Evolutionary conservation across 2,113 vertebrate genomes (phyloP), one percentile per base, ranked within the genome.

Genomic region (Dipodomys spectabilis): DNA sequence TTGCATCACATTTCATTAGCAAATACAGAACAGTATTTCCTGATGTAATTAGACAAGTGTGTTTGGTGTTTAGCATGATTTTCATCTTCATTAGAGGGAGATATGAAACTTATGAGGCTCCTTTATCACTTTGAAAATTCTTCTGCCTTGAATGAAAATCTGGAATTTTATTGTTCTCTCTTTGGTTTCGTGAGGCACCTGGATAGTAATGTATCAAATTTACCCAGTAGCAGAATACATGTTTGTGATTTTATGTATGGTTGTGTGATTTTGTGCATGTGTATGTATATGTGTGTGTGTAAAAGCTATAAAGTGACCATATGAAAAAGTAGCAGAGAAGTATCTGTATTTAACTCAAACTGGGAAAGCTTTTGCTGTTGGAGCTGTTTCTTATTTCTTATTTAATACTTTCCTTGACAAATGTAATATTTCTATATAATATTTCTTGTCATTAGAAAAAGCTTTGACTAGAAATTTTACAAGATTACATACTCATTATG

Each of bases 11-110:
- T 95, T 95, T 96, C 93, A 96, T 95, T 96, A 96, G 94, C 88
- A 92, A 94, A 94, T 83, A 94, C 80, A 91, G 92, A 96, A 92
- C 65, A 73, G 90, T 95, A 86, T 96, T 96, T 97, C 93, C 95
- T 96, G 94, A 95, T 96, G 35, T 95, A 97, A 97, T 96, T 94
- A 97, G 96, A 94, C 95, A 95, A 96, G 95, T 93, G 75, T 96
- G 94, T 97, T 96, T 97, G 79, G 88, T 92, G 86, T 96, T 97
- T 96, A 96, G 95, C 93, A 87, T 75, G 82, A 92, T 95, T 97
- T 97, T 95, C 90, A 97, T 96, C 94, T 96, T 97, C 92, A 96
- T 96, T 97, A 96, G 88, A 94, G 71, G 92, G 49, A 89, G 67
- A 94, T 25, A 88, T 89, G 90, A 95, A 96, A 96, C 86, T 88